Evolutionary conservation across 2,113 vertebrate genomes (phyloP).

Genomic region (Lipotes vexillifer): DNA sequence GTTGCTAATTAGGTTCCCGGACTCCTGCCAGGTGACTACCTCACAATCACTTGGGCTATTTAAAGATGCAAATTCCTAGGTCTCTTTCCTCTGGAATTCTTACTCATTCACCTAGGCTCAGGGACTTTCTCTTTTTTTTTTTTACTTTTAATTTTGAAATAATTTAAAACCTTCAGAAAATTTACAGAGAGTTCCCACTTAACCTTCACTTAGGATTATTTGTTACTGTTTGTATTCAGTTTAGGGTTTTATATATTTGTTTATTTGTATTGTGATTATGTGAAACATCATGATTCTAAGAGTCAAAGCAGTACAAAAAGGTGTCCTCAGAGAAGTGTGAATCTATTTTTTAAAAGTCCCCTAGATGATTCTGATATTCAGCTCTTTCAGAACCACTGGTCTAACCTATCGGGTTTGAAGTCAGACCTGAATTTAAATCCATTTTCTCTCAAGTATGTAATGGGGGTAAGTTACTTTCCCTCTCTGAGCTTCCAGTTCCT

Average conservation of each 20-base stretch:
- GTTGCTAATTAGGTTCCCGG: neutral
- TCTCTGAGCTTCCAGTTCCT: neutral
- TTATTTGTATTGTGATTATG: neutral
- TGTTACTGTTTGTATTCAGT: neutral
- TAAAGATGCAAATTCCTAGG: neutral
- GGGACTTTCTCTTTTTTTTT: neutral
- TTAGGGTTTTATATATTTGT: neutral
- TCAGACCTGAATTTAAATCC: neutral
- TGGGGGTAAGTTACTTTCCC: neutral
- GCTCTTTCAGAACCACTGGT: neutral
- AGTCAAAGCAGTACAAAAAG: neutral
- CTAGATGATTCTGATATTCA: neutral
- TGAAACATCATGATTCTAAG: neutral
- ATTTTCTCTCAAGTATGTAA: neutral
- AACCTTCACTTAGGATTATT: neutral
- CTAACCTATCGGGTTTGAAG: neutral
- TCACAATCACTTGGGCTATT: neutral
- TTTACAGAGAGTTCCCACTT: neutral
- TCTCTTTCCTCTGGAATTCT: neutral
- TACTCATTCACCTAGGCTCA: neutral
- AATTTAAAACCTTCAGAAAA: neutral
- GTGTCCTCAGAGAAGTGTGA: neutral
- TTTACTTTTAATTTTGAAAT: neutral
- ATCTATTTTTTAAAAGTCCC: neutral
- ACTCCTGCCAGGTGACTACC: neutral